Evolutionary conservation across 2,113 vertebrate genomes (phyloP).

Genomic region (Sterna hirundo): DNA sequence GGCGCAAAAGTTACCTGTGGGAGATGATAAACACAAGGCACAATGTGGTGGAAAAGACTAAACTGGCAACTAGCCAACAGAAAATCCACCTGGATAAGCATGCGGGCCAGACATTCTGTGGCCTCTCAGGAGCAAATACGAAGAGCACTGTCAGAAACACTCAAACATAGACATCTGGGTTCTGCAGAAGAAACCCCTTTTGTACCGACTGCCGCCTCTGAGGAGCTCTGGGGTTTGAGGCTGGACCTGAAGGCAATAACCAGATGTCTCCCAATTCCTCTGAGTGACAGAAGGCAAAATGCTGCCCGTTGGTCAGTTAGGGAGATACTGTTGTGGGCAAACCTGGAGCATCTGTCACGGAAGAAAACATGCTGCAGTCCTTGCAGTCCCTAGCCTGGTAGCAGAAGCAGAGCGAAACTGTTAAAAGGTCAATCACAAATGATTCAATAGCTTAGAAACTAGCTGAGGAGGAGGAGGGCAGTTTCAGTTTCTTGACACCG

Average conservation of each 20-base stretch:
- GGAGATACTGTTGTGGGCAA: background rate
- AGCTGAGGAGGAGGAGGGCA: background rate
- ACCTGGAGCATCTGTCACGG: background rate
- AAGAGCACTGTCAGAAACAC: background rate
- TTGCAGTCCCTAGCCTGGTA: background rate
- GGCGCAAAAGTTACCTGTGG: background rate
- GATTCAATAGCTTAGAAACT: background rate
- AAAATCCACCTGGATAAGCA: background rate
- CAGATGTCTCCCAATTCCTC: background rate
- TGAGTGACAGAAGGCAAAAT: background rate
- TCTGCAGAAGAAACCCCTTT: background rate
- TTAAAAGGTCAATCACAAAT: background rate
- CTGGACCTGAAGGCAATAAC: background rate
- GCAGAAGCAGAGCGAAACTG: background rate
- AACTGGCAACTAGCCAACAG: background rate
- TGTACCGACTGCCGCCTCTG: rapidly evolving
- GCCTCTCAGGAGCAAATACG: background rate
- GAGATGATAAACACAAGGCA: background rate
- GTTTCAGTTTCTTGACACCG: background rate
- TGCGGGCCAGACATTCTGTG: background rate
- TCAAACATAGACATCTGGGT: background rate
- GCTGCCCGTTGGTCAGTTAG: background rate
- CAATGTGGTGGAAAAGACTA: background rate
- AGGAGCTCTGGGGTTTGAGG: background rate
- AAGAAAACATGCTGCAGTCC: background rate